Base-by-base conservation (phyloP, 2,113 vertebrate genomes). In the Tyrannus savana region DNA sequence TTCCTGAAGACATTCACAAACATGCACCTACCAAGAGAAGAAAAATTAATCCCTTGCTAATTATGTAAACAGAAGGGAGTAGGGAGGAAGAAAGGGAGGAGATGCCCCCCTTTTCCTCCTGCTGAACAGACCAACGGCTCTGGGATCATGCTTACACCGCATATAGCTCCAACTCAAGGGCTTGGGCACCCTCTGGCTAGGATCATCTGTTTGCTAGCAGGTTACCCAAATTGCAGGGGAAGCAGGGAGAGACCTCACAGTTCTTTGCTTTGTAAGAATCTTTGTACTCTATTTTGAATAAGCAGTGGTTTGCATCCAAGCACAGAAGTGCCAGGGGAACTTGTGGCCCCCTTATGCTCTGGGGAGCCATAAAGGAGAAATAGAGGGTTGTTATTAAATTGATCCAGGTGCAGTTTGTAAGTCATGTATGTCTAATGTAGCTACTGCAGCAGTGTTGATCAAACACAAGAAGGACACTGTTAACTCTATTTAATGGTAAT, bases 401-500 rank as follows among this genome's bases (percentile, higher is more conserved):
- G 56, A 75, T 75, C 39, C 52, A 73, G 39, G 8, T 90, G 63
- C 0, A 0, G 27, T 81, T 68, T 8, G 0, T 46, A 72, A 71
- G 39, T 74, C 27, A 1, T 4, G 4, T 60, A 4, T 42, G 31
- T n/a, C 60, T 64, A 10, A 31, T 47, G 60, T 14, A 49, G 35
- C 77, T 60, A 27, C 49, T 72, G 39, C 69, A 55, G 76, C 33
- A 82, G 33, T 37, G 56, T 41, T 75, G 69, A 35, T 87, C 42
- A 39, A 62, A 67, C 0, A 3, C 24, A 37, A 66, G 53, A 35
- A 60, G 47, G 72, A 66, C 12, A 21, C 21, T 42, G 28, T 50
- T 73, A 86, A 49, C 39, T 91, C 56, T 64, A 64, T 28, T 42
- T 84, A 93, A 74, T 67, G 42, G 16, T 71, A 22, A 75, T 93